A percentile compares a stretch with the other conserved stretches of the same genome.
Evolutionary conservation across 2,113 vertebrate species (phyloP).

Genomic region (Oncorhynchus mykiss): DNA sequence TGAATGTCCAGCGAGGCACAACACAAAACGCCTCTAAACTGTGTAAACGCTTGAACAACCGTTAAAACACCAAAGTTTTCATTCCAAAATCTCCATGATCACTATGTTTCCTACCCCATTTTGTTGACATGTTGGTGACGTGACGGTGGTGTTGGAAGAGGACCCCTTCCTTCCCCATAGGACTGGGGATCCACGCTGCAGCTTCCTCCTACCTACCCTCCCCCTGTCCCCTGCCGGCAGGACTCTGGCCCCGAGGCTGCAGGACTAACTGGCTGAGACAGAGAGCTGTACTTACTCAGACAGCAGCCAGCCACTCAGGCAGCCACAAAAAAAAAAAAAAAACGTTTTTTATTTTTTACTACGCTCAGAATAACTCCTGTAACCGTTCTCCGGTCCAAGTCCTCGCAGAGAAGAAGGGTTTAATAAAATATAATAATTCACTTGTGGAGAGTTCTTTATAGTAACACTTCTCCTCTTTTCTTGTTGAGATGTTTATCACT

Average conservation of each 20-base stretch:
- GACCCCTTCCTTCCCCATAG: constrained; percentile 45
- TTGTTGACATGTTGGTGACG: constrained; percentile 16
- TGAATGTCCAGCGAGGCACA: constrained; percentile 33
- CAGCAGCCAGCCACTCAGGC: neutral
- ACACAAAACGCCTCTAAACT: constrained; percentile 15
- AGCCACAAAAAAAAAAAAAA: neutral
- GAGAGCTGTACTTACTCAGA: constrained; percentile 54
- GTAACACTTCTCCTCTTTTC: constrained; percentile 10
- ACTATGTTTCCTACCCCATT: constrained; percentile 22
- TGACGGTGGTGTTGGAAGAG: constrained; percentile 38
- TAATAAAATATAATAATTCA: constrained; percentile 34
- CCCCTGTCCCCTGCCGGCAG: constrained; percentile 7
- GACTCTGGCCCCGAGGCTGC: constrained; percentile 32
- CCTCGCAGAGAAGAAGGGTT: constrained; percentile 11
- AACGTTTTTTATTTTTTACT: no score
- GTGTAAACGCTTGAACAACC: constrained; percentile 8
- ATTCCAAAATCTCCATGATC: constrained; percentile 33
- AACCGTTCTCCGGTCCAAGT: neutral
- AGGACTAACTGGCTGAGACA: neutral
- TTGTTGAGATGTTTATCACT: constrained; percentile 7
- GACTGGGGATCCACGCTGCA: constrained; percentile 41
- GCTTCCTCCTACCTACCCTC: constrained; percentile 55
- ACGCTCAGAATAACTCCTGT: neutral
- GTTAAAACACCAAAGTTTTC: constrained; percentile 20
- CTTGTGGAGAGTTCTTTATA: constrained; percentile 19